These are phyloP conservation scores for Theocolax elegans DNA, from an alignment of 1,140 invertebrate genomes.

Conservation along the genomic window DNA sequence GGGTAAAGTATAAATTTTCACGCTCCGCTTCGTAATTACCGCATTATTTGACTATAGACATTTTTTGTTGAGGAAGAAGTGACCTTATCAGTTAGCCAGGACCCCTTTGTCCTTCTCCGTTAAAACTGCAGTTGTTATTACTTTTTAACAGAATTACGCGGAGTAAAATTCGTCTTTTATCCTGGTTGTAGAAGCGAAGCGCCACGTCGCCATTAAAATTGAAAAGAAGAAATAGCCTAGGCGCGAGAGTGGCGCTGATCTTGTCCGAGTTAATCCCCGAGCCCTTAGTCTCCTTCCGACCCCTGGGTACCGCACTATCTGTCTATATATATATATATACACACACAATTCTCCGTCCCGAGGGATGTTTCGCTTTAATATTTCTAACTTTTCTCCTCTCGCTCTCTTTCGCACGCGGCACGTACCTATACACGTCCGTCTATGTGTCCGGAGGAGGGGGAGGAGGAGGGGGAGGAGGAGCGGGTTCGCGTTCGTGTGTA, in stretches of 20 bases:
- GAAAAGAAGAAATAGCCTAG: conserved; percentile 3
- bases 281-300: background rate
- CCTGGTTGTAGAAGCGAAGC: background rate
- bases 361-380: conserved; percentile 34
- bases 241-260: background rate
- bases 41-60: background rate
- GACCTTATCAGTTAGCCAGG: background rate
- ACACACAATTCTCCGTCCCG: background rate
- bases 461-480: too few relatives aligned
- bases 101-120: background rate
- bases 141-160: conserved; percentile 24
- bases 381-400: conserved; percentile 35
- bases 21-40: background rate
- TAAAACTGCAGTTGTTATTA: conserved; percentile 24
- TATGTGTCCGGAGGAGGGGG: too few relatives aligned
- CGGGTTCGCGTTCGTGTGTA: too few relatives aligned
- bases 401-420: conserved; percentile 38
- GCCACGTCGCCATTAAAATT: conserved; percentile 13
- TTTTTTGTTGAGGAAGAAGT: background rate
- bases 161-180: background rate
- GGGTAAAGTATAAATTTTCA: background rate
- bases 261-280: conserved; percentile 10
- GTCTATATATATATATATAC: conserved; percentile 12
- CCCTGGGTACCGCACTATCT: background rate
- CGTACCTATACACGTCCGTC: too few relatives aligned